Base-by-base conservation (phyloP, 2,797 vertebrate genomes). In the Schizothorax lantsangensis region DNA sequence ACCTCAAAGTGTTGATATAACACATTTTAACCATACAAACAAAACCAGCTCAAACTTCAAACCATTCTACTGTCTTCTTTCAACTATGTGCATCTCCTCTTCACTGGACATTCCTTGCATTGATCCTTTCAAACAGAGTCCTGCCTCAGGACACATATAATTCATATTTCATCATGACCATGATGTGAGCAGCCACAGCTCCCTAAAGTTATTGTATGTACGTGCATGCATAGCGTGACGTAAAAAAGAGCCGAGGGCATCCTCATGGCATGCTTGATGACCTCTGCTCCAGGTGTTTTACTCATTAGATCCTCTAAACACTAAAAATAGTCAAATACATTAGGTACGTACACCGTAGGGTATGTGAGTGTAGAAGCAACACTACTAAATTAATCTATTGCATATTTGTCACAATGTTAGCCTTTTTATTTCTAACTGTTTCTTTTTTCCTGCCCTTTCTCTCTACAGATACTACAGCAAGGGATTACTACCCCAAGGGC, bases 401-500 rank as follows among this genome's bases (percentile, higher is more conserved):
- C 19, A 68, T 36, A 36, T 68, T 68, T 81, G 10, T 68, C 62
- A 49, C 10, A 78, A n/a, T n/a, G 52, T 40, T 68, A 38, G 72
- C 17, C 33, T 78, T 5, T 5, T 52, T 82, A 8, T 73, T 26
- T 43, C 62, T 64, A 19, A 81, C 40, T 57, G 15, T 78, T 33
- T 38, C 6, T 26, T 72, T 12, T 7, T 26, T 4, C 26, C 30
- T 10, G 23, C 15, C 66, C 45, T 47, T 45, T 64, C 7, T 2
- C 17, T n/a, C 40, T 81, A 11, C 81, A 98, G 97, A 97, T 88
- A 94, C 94, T 0, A 62, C 92, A 17, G 69, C 94, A 0, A 95
- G 96, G 91, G 97, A 98, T 88, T 97, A 97, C 95, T 98, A 96
- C 68, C 77, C 78, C 94, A 96, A 96, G 92, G 95, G 93, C 26